Base-by-base conservation (phyloP, 1,140 invertebrate species). In the Heliconius eleuchia region DNA sequence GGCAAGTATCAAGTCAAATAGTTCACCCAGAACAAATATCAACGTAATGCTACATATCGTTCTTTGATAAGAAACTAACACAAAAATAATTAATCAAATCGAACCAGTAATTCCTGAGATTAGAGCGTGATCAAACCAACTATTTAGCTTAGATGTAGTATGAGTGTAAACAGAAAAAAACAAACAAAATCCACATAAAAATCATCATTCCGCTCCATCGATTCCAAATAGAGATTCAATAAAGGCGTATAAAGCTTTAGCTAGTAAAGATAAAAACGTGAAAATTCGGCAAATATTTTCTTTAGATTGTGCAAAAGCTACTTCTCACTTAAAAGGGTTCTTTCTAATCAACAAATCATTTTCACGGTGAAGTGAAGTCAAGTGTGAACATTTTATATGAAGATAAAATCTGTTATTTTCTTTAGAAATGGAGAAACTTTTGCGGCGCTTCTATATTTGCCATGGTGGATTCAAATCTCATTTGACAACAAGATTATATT, bases 191-290 rank as follows among this genome's bases (percentile, higher is more conserved):
- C 4, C 27, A 66, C 8, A 66, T 30, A 27, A n/a, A 30, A 66
- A 66, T 66, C 13, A 23, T n/a, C 23, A 30, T 30, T 30, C 27
- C 60, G 23, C 60, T 66, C 27, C 60, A 66, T 66, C 11, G 60
- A 9, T 66, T 30, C 60, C n/a, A 66, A 66, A 30, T 66, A 66
- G 60, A 46, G 42, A 16, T 66, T 66, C 60, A 30, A 66, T 27
- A 66, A 30, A 60, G 19, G 0, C 55, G 19, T 60, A 60, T 60
- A 60, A 66, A 66, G 60, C 60, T 66, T 13, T 11, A 4, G 23
- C 60, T 66, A 66, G 27, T 66, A 16, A 30, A 66, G 60, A 66
- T 66, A 66, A 66, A 66, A 66, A 66, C 60, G 60, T 66, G 60
- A 66, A 66, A 27, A 66, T 66, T 66, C 27, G 27, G 60, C 60